Evolutionary conservation across 2,888 invertebrate genomes (phyloP), one percentile per base, ranked within the genome.

Genomic region (Norana najaformis): DNA sequence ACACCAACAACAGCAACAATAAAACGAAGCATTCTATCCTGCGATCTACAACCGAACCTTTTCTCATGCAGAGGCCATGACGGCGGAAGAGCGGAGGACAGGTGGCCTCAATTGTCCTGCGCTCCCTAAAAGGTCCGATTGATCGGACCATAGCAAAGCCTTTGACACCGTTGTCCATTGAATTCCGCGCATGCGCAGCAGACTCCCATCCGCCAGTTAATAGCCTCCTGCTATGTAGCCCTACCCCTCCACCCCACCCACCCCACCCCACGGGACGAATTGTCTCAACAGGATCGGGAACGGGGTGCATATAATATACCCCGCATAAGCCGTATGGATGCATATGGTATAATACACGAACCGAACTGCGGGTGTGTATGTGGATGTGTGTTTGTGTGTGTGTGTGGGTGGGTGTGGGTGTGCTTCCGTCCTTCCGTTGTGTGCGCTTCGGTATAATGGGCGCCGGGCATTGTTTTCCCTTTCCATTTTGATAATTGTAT

Each of bases 401-500:
- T 5, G 53, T n/a, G 53, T 30, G 11, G 23, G 30, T 23, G 30
- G 53, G 30, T 53, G 53, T 47, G 47, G 3, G 47, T 30, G 53
- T 53, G 23, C 53, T 23, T 47, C 47, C 47, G 47, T 47, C 47
- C 47, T 14, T 53, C 53, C 53, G 53, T 23, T 53, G 53, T 53
- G 30, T 53, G 4, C 53, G 53, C 53, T 53, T 53, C 53, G 53
- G 53, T 53, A 53, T 53, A 53, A 53, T 53, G 53, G 53, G 53
- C 53, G 53, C 53, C 53, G 53, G 53, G 53, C 83, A 83, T 83
- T 83, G 83, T 83, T 83, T 83, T 83, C 35, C 36, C 83, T 83
- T 83, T 83, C 83, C 83, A 83, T 83, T 83, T 83, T 83, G 83
- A 83, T 83, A 83, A 83, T 83, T 83, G 83, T 83, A 34, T 83